phyloP scores from a whole-genome alignment of 2,797 vertebrate species.

The Poecilia velifera region DNA sequence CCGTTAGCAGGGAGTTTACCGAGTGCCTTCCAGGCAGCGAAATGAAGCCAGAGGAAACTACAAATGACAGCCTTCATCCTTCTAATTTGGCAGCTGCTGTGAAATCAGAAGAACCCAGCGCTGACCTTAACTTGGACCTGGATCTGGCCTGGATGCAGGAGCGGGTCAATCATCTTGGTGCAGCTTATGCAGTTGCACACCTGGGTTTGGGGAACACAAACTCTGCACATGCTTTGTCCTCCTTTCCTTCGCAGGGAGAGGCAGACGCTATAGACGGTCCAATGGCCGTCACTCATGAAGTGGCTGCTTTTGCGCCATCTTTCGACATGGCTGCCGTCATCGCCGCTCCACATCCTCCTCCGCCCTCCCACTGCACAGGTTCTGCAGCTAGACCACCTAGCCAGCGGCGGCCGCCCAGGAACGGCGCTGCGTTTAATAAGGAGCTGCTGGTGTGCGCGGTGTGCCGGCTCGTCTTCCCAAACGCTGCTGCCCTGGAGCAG shows the following conservation, averaged over 20 bases:
- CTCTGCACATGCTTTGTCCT: conserved; percentile 49
- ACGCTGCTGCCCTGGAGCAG: conserved; percentile 58
- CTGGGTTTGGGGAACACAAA: conserved; percentile 65
- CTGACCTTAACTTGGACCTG: conserved; percentile 64
- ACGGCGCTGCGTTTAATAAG: conserved; percentile 15
- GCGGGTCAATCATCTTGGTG: conserved; percentile 72
- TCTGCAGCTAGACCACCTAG: conserved; percentile 15
- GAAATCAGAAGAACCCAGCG: conserved; percentile 50
- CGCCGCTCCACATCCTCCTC: conserved; percentile 26
- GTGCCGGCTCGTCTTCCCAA: conserved; percentile 69
- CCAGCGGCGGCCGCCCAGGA: conserved; percentile 50
- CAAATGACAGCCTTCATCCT: conserved; percentile 43
- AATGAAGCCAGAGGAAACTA: conserved; percentile 53
- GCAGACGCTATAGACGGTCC: conserved; percentile 58
- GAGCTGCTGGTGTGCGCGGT: conserved; percentile 57
- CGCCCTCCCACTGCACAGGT: conserved; percentile 17
- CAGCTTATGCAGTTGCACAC: conserved; percentile 71
- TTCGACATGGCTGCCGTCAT: conserved; percentile 63
- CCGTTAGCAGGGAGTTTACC: conserved; percentile 19
- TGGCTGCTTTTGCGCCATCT: conserved; percentile 68
- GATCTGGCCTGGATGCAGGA: conserved; percentile 78
- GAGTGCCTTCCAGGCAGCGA: conserved; percentile 28
- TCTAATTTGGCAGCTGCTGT: conserved; percentile 38
- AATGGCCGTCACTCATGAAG: conserved; percentile 65
- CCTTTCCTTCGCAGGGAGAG: conserved; percentile 63